Evolutionary conservation across 2,797 vertebrate genomes (phyloP).

Genomic region (Catharus ustulatus): DNA sequence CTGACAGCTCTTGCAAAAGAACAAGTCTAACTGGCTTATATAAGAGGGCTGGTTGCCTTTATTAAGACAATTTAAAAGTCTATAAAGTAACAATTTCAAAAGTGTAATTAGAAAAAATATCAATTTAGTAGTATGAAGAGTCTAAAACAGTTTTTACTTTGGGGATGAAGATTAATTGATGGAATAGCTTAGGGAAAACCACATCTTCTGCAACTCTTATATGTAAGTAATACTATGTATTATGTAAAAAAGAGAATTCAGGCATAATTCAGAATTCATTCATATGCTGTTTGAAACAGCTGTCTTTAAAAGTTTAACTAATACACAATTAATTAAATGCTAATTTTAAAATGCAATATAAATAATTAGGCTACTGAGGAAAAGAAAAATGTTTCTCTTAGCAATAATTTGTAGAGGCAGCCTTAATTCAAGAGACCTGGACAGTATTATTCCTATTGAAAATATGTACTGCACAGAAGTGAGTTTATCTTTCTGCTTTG

Average conservation of each 20-base stretch:
- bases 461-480: background rate
- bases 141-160: background rate
- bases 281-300: background rate
- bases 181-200: background rate
- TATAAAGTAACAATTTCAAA: background rate
- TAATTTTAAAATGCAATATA: background rate
- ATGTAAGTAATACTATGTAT: background rate
- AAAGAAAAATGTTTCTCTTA: background rate
- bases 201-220: background rate
- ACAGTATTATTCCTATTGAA: background rate
- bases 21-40: background rate
- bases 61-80: background rate
- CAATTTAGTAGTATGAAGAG: background rate
- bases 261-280: too few species aligned
- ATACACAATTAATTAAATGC: background rate
- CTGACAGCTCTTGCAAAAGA: background rate
- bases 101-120: background rate
- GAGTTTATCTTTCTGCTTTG: background rate
- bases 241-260: background rate
- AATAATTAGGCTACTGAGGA: background rate
- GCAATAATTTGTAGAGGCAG: background rate
- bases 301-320: background rate
- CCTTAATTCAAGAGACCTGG: background rate
- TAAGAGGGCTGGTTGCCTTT: background rate
- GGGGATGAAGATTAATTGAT: background rate